Base-by-base conservation (phyloP, 2,797 vertebrate genomes). In the Parauchenoglanis ngamensis region DNA sequence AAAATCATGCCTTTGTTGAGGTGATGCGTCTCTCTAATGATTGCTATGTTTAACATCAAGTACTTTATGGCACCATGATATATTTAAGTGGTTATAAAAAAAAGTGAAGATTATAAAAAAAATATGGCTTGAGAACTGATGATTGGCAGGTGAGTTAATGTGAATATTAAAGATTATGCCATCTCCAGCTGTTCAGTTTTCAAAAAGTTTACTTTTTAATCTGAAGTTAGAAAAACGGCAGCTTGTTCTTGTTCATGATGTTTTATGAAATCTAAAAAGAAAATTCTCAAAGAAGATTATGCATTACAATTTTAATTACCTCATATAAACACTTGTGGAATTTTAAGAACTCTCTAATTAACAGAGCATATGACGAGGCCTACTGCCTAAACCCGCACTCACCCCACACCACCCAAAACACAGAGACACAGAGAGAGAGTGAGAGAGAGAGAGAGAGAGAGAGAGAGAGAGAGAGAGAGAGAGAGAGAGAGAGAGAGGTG, bases 71-170 rank as follows among this genome's bases (percentile, higher is more conserved):
- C 70, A 73, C 70, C 10, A 12, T 21, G 72, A 46, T 75, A 49
- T 25, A 28, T 19, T 28, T 7, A 28, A 54, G 25, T n/a, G 12
- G 1, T 46, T 75, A 11, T 35, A 44, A 21, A 77, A 11, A 11
- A 54, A 78, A 19, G 28, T 28, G 15, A 57, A 11, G 7, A 78
- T 57, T 8, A 56, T 75, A 35, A 35, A 15, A 85, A 52, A 85
- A 73, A 65, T 77, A 28, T 61, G 40, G 79, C 89, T 86, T 89
- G 89, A 93, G 82, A 77, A 79, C 13, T 63, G 0, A 85, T 83
- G 87, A 85, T 75, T 87, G 78, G 78, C 35, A 7, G 83, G 52
- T 87, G 61, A 86, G 84, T 89, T 89, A 40, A 84, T 87, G 84
- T 83, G 80, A 54, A 81, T 72, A n/a, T 65, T 35, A 19, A 86